These are phyloP conservation scores for Vireo griseus DNA, from an alignment of 2,797 vertebrate genomes.

Conservation along the genomic window DNA sequence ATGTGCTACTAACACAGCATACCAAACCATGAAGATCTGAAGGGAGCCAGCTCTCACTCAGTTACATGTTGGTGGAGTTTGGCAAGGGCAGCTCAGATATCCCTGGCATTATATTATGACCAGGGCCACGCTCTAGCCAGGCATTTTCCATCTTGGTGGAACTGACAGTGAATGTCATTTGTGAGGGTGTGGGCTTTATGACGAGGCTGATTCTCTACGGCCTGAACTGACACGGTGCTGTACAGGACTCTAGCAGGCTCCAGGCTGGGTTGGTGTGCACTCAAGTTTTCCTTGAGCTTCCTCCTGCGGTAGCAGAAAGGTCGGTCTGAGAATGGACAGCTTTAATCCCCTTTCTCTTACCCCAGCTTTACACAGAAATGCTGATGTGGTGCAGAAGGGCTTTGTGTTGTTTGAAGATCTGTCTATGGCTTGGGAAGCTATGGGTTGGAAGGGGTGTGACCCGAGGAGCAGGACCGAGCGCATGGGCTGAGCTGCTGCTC, in stretches of 20 bases:
- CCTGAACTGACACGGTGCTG: accelerated
- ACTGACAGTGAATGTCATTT: neutral
- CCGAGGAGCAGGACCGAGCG: neutral
- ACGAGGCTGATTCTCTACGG: neutral
- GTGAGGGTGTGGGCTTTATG: accelerated
- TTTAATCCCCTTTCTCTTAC: neutral
- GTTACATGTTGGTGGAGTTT: neutral
- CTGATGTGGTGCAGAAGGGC: neutral
- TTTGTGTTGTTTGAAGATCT: neutral
- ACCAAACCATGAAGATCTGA: neutral
- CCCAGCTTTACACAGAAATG: accelerated
- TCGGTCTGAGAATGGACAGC: neutral
- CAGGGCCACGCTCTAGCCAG: neutral
- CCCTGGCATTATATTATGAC: neutral
- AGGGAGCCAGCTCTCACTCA: neutral
- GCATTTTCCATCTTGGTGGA: neutral
- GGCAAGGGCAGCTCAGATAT: neutral
- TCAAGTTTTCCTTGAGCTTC: neutral
- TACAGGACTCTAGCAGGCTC: neutral
- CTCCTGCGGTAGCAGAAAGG: accelerated
- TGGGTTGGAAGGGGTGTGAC: accelerated
- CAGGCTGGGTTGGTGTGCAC: neutral
- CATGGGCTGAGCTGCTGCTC: neutral
- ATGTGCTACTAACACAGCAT: neutral
- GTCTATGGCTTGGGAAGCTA: neutral